phyloP scores from a whole-genome alignment of 2,888 invertebrate species.

The Rugalucina vietnamica region DNA sequence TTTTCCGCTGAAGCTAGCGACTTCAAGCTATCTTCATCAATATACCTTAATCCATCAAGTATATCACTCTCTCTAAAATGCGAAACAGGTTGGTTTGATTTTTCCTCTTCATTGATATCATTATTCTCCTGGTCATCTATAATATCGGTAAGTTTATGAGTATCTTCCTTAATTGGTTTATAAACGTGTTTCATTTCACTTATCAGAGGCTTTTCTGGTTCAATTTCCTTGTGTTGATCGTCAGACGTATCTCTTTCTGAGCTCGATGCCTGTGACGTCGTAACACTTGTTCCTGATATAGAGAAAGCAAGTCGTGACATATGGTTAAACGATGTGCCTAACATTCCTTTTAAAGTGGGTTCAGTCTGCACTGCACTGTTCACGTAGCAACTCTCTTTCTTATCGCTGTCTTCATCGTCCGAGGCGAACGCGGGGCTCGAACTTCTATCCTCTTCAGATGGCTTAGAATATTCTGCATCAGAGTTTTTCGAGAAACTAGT shows the following conservation, averaged over 20 bases:
- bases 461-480: slow-evolving; percentile 64
- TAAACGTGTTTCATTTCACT: slow-evolving; percentile 29
- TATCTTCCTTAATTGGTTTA: slow-evolving; percentile 21
- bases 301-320: slow-evolving; percentile 68
- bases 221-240: slow-evolving; percentile 17
- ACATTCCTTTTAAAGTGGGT: slow-evolving; percentile 69
- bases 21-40: slow-evolving; percentile 81
- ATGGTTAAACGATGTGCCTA: slow-evolving; percentile 67
- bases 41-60: slow-evolving; percentile 77
- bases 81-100: slow-evolving; percentile 42
- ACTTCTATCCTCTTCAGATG: slow-evolving; percentile 89
- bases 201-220: slow-evolving; percentile 43
- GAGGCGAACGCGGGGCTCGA: slow-evolving; percentile 97
- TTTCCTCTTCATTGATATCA: slow-evolving; percentile 32
- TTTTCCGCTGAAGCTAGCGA: slow-evolving; percentile 75
- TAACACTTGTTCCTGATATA: slow-evolving; percentile 66
- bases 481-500: slow-evolving; percentile 75
- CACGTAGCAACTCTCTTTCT: slow-evolving; percentile 67
- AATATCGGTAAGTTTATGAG: not conserved
- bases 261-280: slow-evolving; percentile 59
- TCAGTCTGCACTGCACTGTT: slow-evolving; percentile 73
- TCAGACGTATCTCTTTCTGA: slow-evolving; percentile 47
- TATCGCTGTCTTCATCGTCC: slow-evolving; percentile 89
- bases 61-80: slow-evolving; percentile 70
- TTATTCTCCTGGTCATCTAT: slow-evolving; percentile 25